phyloP scores from a whole-genome alignment of 1,140 invertebrate genomes.

The Uloborus diversus region DNA sequence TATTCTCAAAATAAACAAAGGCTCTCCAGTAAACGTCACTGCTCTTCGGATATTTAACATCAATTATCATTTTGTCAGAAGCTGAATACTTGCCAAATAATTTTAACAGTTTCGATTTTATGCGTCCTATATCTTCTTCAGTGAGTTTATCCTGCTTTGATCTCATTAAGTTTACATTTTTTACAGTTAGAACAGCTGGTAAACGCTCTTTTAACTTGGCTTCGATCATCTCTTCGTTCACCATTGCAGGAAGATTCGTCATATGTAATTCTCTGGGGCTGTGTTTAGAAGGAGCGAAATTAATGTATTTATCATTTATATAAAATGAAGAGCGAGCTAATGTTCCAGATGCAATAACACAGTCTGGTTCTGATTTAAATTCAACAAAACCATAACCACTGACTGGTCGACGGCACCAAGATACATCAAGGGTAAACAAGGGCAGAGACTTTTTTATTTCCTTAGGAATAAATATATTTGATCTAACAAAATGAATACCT shows the following conservation, averaged over 20 bases:
- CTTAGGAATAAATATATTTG: background rate
- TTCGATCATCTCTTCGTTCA: background rate
- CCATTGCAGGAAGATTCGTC: slow-evolving; percentile 10
- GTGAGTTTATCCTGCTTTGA: background rate
- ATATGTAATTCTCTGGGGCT: slow-evolving; percentile 5
- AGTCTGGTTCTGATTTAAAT: slow-evolving; percentile 10
- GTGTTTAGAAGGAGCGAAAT: background rate
- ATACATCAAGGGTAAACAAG: background rate
- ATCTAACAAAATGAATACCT: background rate
- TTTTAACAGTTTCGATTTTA: background rate
- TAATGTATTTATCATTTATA: slow-evolving; percentile 10
- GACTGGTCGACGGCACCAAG: slow-evolving; percentile 5
- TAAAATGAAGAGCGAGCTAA: slow-evolving; percentile 4
- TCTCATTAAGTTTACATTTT: background rate
- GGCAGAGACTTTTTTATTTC: background rate
- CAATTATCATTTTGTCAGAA: slow-evolving; percentile 4
- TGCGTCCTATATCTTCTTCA: slow-evolving; percentile 3
- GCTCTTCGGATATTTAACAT: background rate
- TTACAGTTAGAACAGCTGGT: background rate
- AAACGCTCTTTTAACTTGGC: background rate
- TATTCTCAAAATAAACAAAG: slow-evolving; percentile 17
- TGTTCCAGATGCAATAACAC: slow-evolving; percentile 3
- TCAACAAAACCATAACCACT: slow-evolving; percentile 27
- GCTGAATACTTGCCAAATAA: background rate
- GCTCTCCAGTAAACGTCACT: slow-evolving; percentile 9